These are phyloP conservation scores for Drosophila multiciliata DNA, from an alignment of 2,888 invertebrate genomes.

Conservation along the genomic window DNA sequence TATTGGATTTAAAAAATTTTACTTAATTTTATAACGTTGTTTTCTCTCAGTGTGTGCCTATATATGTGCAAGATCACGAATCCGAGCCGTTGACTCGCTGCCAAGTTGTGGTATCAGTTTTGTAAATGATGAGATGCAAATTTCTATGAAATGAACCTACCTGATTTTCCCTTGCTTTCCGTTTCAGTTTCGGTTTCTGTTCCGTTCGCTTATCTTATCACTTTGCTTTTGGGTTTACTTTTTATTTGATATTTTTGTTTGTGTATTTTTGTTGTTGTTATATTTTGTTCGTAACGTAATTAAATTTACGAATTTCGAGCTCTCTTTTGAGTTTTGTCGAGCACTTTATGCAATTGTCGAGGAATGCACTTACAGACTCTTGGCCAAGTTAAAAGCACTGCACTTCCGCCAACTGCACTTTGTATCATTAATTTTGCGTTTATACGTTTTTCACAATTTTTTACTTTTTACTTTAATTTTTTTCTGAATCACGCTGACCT, in stretches of 20 bases:
- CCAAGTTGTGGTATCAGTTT: constrained; percentile 9
- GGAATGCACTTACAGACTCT: not conserved
- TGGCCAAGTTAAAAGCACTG: constrained; percentile 15
- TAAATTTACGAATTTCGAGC: constrained; percentile 46
- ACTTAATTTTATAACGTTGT: too few relatives aligned
- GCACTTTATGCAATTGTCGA: constrained; percentile 8
- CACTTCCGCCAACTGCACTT: constrained; percentile 27
- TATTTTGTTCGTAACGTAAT: constrained; percentile 40
- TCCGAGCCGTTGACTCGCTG: constrained; percentile 11
- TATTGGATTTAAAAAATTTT: not conserved
- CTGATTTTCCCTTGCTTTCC: constrained; percentile 39
- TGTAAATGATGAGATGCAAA: constrained; percentile 49
- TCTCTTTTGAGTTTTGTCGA: constrained; percentile 13
- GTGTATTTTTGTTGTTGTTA: not conserved
- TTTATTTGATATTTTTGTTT: not conserved
- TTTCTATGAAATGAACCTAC: constrained; percentile 42
- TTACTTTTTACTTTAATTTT: constrained; percentile 4
- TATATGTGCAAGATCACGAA: constrained; percentile 11
- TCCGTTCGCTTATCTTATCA: constrained; percentile 61
- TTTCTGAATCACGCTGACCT: constrained; percentile 50
- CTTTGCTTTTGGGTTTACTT: not conserved
- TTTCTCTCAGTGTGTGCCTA: constrained; percentile 5
- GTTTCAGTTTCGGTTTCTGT: constrained; percentile 3
- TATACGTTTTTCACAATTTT: not conserved
- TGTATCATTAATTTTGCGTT: constrained; percentile 5